phyloP scores from a whole-genome alignment of 2,797 vertebrate species.

The Periparus ater region DNA sequence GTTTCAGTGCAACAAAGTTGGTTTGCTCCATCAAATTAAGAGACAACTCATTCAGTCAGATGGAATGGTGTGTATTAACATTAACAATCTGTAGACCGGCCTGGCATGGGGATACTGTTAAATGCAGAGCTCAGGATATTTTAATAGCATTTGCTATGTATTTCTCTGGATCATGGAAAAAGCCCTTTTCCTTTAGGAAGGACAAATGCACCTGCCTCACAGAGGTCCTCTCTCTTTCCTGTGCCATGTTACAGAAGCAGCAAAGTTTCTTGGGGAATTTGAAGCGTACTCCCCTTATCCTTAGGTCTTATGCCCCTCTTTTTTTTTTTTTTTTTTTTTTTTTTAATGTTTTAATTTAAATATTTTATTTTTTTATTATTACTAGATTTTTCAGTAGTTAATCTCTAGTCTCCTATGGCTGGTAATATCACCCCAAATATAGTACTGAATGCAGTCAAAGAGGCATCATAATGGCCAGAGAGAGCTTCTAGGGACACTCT shows the following conservation, averaged over 20 bases:
- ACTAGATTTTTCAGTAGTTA: neutral
- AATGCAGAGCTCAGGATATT: neutral
- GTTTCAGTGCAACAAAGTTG: neutral
- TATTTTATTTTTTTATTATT: neutral
- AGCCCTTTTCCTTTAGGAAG: neutral
- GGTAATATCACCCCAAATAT: neutral
- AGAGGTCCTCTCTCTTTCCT: neutral
- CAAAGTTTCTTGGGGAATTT: neutral
- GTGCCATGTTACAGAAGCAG: neutral
- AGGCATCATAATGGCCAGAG: neutral
- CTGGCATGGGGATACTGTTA: neutral
- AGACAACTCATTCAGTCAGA: neutral
- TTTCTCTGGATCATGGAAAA: neutral
- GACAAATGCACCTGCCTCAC: rapidly evolving
- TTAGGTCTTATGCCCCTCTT: neutral
- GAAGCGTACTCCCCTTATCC: neutral
- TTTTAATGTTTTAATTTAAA: neutral
- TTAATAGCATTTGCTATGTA: neutral
- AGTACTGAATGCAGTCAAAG: neutral
- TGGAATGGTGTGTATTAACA: rapidly evolving
- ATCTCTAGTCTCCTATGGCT: neutral
- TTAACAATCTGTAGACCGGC: neutral
- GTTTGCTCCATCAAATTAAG: neutral
- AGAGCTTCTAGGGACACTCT: neutral
- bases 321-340: no score